phyloP scores from a whole-genome alignment of 2,888 invertebrate species.

The Eupithecia inturbata region DNA sequence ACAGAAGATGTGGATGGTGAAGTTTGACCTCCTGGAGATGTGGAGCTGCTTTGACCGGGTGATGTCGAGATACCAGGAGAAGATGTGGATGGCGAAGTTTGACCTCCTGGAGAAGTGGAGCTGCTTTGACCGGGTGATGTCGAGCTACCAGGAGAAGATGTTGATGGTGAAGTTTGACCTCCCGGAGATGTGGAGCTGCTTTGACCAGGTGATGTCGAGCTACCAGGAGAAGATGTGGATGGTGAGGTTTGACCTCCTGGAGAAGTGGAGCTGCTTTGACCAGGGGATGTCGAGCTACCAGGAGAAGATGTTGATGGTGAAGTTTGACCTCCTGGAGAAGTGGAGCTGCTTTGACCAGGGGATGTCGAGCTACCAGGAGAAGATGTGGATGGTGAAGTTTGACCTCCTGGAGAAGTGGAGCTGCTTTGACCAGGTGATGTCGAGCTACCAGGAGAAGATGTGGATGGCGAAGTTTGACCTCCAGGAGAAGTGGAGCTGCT shows the following conservation, averaged over 20 bases:
- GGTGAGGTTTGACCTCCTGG: not conserved
- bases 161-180: not conserved
- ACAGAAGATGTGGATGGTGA: not conserved
- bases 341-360: not conserved
- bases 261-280: not conserved
- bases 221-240: not conserved
- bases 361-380: not conserved
- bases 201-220: slow-evolving; percentile 7
- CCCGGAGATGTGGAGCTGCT: not conserved
- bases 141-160: not conserved
- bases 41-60: not conserved
- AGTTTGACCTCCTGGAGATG: not conserved
- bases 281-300: not conserved
- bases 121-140: not conserved
- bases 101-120: not conserved
- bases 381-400: not conserved
- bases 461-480: not conserved
- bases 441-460: not conserved
- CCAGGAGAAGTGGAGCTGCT: not conserved
- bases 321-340: not conserved
- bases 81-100: not conserved
- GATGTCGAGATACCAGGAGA: not conserved
- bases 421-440: not conserved
- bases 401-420: not conserved
- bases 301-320: not conserved